Conservation (phyloP, 2,797 vertebrate genomes). For the Alauda arvensis region DNA sequence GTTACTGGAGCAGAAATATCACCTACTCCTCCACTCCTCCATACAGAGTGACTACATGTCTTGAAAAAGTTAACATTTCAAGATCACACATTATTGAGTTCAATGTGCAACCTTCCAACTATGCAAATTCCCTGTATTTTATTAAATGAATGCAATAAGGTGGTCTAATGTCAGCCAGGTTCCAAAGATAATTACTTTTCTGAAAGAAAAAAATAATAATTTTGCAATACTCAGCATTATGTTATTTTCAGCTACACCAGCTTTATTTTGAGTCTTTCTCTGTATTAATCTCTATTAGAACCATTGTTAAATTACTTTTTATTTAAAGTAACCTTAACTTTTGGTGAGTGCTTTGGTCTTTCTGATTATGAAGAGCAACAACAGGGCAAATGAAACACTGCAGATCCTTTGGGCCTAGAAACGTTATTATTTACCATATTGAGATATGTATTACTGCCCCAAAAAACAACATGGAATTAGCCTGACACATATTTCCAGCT, state of each 20-base stretch:
- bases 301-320: neutral
- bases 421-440: neutral
- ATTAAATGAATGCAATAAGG: conserved; percentile 7
- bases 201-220: neutral
- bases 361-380: neutral
- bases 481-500: neutral
- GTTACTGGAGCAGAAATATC: conserved; percentile 41
- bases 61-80: conserved; percentile 48
- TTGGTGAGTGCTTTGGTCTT: neutral
- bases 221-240: neutral
- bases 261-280: neutral
- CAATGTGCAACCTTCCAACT: neutral
- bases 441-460: neutral
- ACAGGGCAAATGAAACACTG: neutral
- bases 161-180: neutral
- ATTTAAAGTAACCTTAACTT: neutral
- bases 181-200: conserved; percentile 20
- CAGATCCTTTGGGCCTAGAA: neutral
- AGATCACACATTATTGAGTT: conserved; percentile 23
- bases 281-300: neutral
- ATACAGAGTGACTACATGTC: neutral
- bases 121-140: neutral
- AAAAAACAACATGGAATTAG: neutral
- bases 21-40: neutral
- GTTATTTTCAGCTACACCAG: neutral